These are phyloP conservation scores for Hermaeophaga mercurialis DNA, from an alignment of 2,888 invertebrate species.

Conservation along the genomic window DNA sequence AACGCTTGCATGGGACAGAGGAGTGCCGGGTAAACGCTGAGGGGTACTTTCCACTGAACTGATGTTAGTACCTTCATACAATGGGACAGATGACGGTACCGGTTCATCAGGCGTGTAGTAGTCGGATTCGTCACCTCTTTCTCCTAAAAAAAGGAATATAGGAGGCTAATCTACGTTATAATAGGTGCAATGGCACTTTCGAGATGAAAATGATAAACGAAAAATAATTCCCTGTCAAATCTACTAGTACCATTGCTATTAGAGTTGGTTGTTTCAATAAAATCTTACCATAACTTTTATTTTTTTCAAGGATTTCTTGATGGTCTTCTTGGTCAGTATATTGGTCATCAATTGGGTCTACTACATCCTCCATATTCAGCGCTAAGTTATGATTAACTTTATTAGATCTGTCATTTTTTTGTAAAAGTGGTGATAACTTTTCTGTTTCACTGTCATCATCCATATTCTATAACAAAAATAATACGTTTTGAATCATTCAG, in stretches of 20 bases:
- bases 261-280: too few species aligned
- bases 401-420: slow-evolving; percentile 53
- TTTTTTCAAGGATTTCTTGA: slow-evolving; percentile 36
- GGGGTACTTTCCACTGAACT: slow-evolving; percentile 57
- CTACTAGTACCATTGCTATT: too few species aligned
- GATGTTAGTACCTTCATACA: slow-evolving; percentile 55
- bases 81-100: slow-evolving; percentile 68
- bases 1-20: slow-evolving; percentile 68
- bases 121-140: slow-evolving; percentile 73
- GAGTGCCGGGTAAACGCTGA: slow-evolving; percentile 65
- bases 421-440: slow-evolving; percentile 77
- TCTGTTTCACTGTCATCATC: slow-evolving; percentile 86
- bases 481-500: too few species aligned
- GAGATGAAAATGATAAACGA: too few species aligned
- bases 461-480: slow-evolving; percentile 57
- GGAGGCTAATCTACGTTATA: too few species aligned
- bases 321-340: slow-evolving; percentile 61
- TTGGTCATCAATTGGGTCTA: slow-evolving; percentile 68
- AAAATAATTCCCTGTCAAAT: too few species aligned
- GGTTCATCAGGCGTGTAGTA: slow-evolving; percentile 81
- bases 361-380: slow-evolving; percentile 59
- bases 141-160: slow-evolving; percentile 41
- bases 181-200: too few species aligned
- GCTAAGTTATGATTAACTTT: slow-evolving; percentile 50
- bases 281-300: slow-evolving; percentile 44